Percentiles rank a stretch among this genome's conserved stretches.
These are phyloP conservation scores for Parotocinclus haroldoi DNA, from an alignment of 2,797 vertebrate species.

Conservation along the genomic window DNA sequence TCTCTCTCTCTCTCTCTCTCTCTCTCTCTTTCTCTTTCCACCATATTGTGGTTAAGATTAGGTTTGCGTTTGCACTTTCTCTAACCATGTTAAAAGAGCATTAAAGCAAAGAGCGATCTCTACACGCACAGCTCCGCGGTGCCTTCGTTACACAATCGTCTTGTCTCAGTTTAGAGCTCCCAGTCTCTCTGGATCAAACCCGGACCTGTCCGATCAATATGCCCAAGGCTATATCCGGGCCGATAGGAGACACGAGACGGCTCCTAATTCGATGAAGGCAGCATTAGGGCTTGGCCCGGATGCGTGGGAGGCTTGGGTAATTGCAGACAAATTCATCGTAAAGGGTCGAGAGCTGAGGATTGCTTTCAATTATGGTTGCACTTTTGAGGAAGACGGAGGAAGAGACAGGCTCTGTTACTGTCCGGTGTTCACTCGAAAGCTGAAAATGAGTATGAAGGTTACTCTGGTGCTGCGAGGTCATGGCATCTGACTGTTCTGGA, in stretches of 20 bases:
- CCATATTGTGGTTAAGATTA: constrained; percentile 47
- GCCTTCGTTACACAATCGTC: constrained; percentile 49
- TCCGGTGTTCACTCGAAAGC: not conserved
- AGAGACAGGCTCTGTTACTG: constrained; percentile 33
- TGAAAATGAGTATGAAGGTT: constrained; percentile 7
- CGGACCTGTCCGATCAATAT: constrained; percentile 78
- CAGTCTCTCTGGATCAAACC: constrained; percentile 59
- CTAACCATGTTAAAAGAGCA: constrained; percentile 49
- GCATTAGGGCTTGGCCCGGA: constrained; percentile 71
- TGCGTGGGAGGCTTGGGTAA: constrained; percentile 75
- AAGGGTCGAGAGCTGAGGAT: constrained; percentile 80
- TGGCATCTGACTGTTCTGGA: too few relatives aligned
- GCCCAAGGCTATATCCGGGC: constrained; percentile 68
- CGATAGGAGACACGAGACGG: constrained; percentile 65
- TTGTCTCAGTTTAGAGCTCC: constrained; percentile 59
- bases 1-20: not conserved
- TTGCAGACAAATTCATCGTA: constrained; percentile 90
- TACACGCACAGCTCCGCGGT: constrained; percentile 50
- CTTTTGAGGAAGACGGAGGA: constrained; percentile 58
- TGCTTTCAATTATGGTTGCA: constrained; percentile 89
- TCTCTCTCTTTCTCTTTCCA: constrained; percentile 23
- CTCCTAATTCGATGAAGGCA: constrained; percentile 83
- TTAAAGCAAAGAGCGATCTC: constrained; percentile 62
- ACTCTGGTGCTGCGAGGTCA: constrained; percentile 13
- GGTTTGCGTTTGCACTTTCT: constrained; percentile 46